These are phyloP conservation scores for Uria aalge DNA, from an alignment of 2,113 vertebrate species.

Conservation along the genomic window DNA sequence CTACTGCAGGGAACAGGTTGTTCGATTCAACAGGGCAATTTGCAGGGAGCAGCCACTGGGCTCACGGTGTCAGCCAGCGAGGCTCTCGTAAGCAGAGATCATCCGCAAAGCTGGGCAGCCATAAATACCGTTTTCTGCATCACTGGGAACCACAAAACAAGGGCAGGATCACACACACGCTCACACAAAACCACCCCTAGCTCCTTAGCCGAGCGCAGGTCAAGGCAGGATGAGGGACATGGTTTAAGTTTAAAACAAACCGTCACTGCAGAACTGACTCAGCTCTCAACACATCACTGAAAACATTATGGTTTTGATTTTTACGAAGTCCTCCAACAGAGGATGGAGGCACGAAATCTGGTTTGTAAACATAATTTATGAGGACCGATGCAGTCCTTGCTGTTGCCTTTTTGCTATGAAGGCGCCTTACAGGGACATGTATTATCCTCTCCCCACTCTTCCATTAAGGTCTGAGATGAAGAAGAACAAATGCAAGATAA, in stretches of 20 bases:
- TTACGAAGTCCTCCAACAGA: background rate
- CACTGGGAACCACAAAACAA: background rate
- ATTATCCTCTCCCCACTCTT: background rate
- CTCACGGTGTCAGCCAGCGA: background rate
- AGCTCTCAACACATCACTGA: background rate
- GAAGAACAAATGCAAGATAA: background rate
- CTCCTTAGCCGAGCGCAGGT: background rate
- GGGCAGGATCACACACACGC: background rate
- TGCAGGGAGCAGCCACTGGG: background rate
- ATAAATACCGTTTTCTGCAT: background rate
- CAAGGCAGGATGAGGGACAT: background rate
- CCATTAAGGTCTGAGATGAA: background rate
- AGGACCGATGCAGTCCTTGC: background rate
- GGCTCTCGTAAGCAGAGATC: background rate
- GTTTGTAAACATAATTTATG: slow-evolving; percentile 4
- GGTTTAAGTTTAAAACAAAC: background rate
- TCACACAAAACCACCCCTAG: background rate
- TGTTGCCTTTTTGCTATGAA: background rate
- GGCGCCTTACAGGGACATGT: background rate
- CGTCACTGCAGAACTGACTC: background rate
- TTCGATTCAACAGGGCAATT: background rate
- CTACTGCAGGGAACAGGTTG: background rate
- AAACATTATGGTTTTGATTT: background rate
- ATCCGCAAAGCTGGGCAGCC: background rate
- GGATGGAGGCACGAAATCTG: background rate